phyloP scores from a whole-genome alignment of 2,113 vertebrate species.

The Nycticebus coucang region DNA sequence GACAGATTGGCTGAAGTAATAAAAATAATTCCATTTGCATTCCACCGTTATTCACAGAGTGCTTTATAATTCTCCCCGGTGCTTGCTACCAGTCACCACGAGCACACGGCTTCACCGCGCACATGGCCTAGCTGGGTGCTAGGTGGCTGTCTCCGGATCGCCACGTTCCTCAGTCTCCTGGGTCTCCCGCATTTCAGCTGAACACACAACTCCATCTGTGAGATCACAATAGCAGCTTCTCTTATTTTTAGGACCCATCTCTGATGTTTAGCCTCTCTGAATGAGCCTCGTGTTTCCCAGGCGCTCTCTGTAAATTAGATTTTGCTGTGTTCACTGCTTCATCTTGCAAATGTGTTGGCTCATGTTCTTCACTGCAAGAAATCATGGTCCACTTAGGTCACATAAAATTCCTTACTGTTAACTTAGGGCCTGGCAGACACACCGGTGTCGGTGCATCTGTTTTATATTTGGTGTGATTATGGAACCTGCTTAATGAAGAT shows the following conservation, averaged over 20 bases:
- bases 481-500: background rate
- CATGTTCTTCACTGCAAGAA: background rate
- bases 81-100: background rate
- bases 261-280: conserved; percentile 30
- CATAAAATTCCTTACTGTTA: conserved; percentile 23
- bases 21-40: background rate
- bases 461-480: conserved; percentile 1
- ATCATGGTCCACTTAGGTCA: background rate
- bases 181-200: background rate
- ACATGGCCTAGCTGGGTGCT: background rate
- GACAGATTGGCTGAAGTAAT: conserved; percentile 10
- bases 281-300: conserved; percentile 13
- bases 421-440: background rate
- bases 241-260: conserved; percentile 54
- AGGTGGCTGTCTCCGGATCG: conserved; percentile 1
- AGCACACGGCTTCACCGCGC: background rate
- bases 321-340: conserved; percentile 14
- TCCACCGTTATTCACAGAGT: background rate
- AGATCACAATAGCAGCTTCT: conserved; percentile 49
- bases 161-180: background rate
- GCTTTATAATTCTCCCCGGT: conserved; percentile 42
- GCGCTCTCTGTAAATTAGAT: conserved; percentile 31
- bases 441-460: background rate
- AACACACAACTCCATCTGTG: conserved; percentile 4
- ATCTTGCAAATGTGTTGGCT: conserved; percentile 27